A percentile compares a stretch with the other conserved stretches of the same genome.
Evolutionary conservation across 2,888 invertebrate genomes (phyloP).

Genomic region (Mellilla xanthometata): DNA sequence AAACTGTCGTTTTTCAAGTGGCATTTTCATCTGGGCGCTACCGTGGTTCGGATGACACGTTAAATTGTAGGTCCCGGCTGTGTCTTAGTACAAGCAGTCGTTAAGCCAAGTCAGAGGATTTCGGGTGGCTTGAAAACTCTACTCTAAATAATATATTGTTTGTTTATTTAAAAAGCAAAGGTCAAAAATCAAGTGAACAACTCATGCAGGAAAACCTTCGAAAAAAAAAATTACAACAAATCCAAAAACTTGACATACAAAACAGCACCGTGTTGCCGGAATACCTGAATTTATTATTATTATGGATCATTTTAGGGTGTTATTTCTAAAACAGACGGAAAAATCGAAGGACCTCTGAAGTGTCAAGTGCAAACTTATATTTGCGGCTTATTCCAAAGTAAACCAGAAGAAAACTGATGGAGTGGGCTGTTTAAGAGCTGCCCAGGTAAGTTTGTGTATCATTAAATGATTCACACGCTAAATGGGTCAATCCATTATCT

Average conservation of each 20-base stretch:
- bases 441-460: constrained; percentile 37
- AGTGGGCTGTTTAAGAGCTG: constrained; percentile 16
- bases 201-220: neutral
- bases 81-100: too few relatives aligned
- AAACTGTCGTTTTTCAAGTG: too few relatives aligned
- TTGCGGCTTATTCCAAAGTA: constrained; percentile 7
- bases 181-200: constrained; percentile 1
- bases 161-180: neutral
- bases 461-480: constrained; percentile 69
- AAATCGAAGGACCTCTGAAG: constrained; percentile 31
- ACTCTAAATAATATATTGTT: too few relatives aligned
- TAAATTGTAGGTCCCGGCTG: too few relatives aligned
- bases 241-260: constrained; percentile 16
- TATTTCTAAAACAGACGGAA: constrained; percentile 47
- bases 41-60: too few relatives aligned
- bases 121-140: too few relatives aligned
- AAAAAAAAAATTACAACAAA: constrained; percentile 1
- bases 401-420: neutral
- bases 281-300: constrained; percentile 43
- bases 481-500: constrained; percentile 79
- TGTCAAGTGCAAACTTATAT: constrained; percentile 29
- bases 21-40: too few relatives aligned
- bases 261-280: constrained; percentile 23
- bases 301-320: constrained; percentile 39
- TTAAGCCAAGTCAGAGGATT: too few relatives aligned